Percentiles rank a stretch among this genome's conserved stretches.
phyloP scores from a whole-genome alignment of 2,888 invertebrate species.

The Fabriciana adippe region DNA sequence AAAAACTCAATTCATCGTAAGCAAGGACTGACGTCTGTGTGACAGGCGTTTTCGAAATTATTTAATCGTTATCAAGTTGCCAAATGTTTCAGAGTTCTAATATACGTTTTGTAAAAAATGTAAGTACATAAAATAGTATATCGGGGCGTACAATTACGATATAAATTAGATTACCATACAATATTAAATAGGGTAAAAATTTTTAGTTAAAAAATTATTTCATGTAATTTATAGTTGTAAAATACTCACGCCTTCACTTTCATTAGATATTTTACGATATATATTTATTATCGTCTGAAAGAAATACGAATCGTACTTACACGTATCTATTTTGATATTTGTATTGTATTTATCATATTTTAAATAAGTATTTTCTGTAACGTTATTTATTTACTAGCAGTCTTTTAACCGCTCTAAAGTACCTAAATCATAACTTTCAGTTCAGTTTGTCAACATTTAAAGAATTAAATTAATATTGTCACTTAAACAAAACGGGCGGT shows the following conservation, averaged over 20 bases:
- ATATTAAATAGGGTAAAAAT: conserved; percentile 15
- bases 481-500: background rate
- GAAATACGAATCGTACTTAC: conserved; percentile 43
- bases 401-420: conserved; percentile 36
- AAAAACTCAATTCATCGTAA: conserved; percentile 7
- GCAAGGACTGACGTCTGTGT: conserved; percentile 10
- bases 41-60: conserved; percentile 11
- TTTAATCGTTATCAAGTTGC: conserved; percentile 17
- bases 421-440: background rate
- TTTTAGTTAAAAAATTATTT: conserved; percentile 13
- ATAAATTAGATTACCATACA: conserved; percentile 20
- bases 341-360: conserved; percentile 45
- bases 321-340: conserved; percentile 45
- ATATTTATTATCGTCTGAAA: conserved; percentile 40
- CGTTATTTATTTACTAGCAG: conserved; percentile 42
- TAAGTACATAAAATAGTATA: conserved; percentile 14
- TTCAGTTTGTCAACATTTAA: conserved; percentile 8
- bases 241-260: conserved; percentile 40
- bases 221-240: conserved; percentile 26
- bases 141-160: conserved; percentile 24
- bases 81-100: conserved; percentile 22
- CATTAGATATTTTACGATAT: conserved; percentile 33
- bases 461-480: background rate
- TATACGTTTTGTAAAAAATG: conserved; percentile 11
- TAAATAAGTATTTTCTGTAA: conserved; percentile 42